Percentiles rank a stretch among this genome's conserved stretches.
Evolutionary conservation across 1,140 invertebrate species (phyloP).

Genomic region (Trichonephila clavata): DNA sequence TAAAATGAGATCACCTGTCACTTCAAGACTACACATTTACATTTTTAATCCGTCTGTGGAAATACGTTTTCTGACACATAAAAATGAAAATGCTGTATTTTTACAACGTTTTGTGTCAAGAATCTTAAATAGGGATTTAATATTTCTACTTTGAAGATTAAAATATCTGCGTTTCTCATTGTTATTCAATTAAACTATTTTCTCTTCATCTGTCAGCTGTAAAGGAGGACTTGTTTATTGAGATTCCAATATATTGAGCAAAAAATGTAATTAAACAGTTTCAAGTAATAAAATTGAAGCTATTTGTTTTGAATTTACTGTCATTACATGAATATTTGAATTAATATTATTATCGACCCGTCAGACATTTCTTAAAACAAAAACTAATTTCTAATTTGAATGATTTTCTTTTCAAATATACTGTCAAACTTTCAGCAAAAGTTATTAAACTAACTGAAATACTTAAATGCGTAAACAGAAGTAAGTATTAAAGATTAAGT

Average conservation of each 20-base stretch:
- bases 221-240: background rate
- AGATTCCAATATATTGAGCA: background rate
- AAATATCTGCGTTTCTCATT: conserved; percentile 12
- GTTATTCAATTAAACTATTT: conserved; percentile 35
- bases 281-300: background rate
- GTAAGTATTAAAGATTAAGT: background rate
- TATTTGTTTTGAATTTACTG: conserved; percentile 5
- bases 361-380: background rate
- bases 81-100: background rate
- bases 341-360: background rate
- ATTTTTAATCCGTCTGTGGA: conserved; percentile 28
- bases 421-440: background rate
- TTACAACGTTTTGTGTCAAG: background rate
- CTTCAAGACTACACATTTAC: conserved; percentile 12
- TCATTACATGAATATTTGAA: background rate
- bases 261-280: conserved; percentile 27
- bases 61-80: background rate
- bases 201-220: background rate
- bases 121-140: conserved; percentile 53
- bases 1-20: conserved; percentile 13
- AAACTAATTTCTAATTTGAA: background rate
- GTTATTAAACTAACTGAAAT: background rate
- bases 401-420: conserved; percentile 9
- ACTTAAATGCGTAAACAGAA: background rate
- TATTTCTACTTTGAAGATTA: conserved; percentile 41